Percentiles rank a stretch among this genome's conserved stretches.
phyloP scores from a whole-genome alignment of 2,113 vertebrate genomes.

The Dipodomys merriami region DNA sequence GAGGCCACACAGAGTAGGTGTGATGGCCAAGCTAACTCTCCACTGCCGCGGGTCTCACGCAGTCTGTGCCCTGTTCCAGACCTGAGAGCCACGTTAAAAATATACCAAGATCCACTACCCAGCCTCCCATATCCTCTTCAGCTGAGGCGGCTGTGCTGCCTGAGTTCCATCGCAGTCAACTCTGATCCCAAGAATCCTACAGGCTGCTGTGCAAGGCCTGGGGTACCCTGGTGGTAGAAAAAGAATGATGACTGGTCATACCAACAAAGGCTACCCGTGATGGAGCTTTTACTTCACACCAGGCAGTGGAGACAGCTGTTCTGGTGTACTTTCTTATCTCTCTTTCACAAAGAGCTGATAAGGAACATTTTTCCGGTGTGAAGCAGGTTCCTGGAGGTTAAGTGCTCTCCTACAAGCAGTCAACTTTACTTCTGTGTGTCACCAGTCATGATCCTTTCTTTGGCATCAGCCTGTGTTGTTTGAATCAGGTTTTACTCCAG shows the following conservation, averaged over 20 bases:
- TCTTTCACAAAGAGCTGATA: background rate
- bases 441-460: background rate
- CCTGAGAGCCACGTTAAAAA: background rate
- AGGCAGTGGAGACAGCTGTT: background rate
- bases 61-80: too few species aligned
- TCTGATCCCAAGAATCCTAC: background rate
- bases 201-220: background rate
- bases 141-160: background rate
- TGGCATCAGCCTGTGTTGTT: background rate
- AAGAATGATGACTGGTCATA: background rate
- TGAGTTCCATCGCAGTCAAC: background rate
- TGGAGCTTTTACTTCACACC: background rate
- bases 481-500: background rate
- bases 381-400: background rate
- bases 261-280: background rate
- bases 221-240: background rate
- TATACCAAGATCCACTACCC: background rate
- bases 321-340: rapidly evolving
- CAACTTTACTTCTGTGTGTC: too few species aligned
- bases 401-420: background rate
- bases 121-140: background rate
- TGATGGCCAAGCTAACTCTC: background rate
- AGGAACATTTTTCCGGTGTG: background rate
- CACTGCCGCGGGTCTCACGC: too few species aligned
- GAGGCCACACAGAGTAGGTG: background rate